Percentiles rank a stretch among this genome's conserved stretches.
Evolutionary conservation across 2,113 vertebrate genomes (phyloP).

Genomic region (Aspiorhynchus laticeps): DNA sequence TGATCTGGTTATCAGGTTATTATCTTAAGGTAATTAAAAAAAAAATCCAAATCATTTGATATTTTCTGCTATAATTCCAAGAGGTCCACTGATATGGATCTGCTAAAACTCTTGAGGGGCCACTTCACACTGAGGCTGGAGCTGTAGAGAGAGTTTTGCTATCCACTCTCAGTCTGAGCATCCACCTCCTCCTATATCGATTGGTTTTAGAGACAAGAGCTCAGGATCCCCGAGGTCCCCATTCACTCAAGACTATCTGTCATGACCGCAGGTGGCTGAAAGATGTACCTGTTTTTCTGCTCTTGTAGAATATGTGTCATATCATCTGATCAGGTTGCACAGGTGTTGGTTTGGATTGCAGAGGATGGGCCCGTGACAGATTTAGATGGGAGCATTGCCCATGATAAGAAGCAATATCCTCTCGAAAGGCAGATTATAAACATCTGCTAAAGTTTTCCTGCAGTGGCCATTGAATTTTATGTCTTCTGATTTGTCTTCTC

Average conservation of each 20-base stretch:
- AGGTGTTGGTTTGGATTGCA: slow-evolving; percentile 26
- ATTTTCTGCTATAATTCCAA: not conserved
- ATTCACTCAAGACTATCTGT: slow-evolving; percentile 38
- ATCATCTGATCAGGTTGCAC: slow-evolving; percentile 13
- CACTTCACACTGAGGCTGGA: slow-evolving; percentile 30
- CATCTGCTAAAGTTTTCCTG: slow-evolving; percentile 42
- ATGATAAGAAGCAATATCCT: slow-evolving; percentile 51
- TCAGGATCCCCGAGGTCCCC: slow-evolving; percentile 22
- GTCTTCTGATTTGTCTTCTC: slow-evolving; percentile 41
- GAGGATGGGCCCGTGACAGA: slow-evolving; percentile 15
- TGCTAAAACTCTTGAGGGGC: slow-evolving; percentile 10
- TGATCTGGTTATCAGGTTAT: not conserved
- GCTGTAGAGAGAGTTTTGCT: slow-evolving; percentile 14
- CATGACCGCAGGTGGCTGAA: slow-evolving; percentile 39
- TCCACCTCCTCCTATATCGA: slow-evolving; percentile 25
- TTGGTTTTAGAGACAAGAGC: slow-evolving; percentile 49
- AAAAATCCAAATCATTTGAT: not conserved
- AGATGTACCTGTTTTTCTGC: not conserved
- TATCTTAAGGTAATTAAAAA: not conserved
- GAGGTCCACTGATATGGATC: not conserved
- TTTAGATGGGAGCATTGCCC: slow-evolving; percentile 17
- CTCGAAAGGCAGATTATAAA: slow-evolving; percentile 44
- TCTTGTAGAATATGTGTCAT: not conserved
- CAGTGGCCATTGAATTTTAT: slow-evolving; percentile 55
- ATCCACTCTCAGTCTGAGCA: slow-evolving; percentile 42